Base-by-base conservation (phyloP, 1,140 invertebrate genomes). In the Drosophila sucinea region DNA sequence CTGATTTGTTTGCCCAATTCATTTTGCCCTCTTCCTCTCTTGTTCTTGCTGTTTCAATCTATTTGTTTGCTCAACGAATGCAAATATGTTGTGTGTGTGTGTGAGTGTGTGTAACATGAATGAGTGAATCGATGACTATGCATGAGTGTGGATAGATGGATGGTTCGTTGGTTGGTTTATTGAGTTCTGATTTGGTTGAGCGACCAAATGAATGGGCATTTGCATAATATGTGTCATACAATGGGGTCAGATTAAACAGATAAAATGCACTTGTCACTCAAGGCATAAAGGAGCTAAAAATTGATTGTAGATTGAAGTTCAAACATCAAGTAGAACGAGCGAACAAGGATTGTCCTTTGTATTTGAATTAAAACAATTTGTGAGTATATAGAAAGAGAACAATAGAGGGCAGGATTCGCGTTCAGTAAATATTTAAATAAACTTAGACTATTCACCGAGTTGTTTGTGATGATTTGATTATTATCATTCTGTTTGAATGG, bases 211-310 rank as follows among this genome's bases (percentile, higher is more conserved):
- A 63, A 67, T 62, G 66, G 66, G 51, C 67, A 85, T 85, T 85
- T 81, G 81, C 81, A 85, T 81, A 85, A 27, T 27, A 85, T 84
- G 81, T 66, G 63, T 35, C 17, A 57, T 72, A 67, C 69, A 51
- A 51, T 27, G 2, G 2, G 11, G 10, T 25, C 25, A 27, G 44
- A 51, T 51, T 27, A 27, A 1, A 3, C 6, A 25, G 23, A 51
- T 10, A 51, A 25, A 51, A 51, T 6, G 23, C 6, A 51, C 44
- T 51, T 8, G 3, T 5, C 23, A 51, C 25, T 51, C 25, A 51
- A 27, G 44, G 3, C 3, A 23, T 4, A 27, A 27, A 51, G 10
- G 7, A 8, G 23, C 27, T 47, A 7, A 2, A 17, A 17, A 23
- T 7, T 44, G 6, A 44, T 6, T 5, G 30, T 30, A 3, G 30